phyloP scores from a whole-genome alignment of 2,888 invertebrate species.

The Phymatocera aterrima region DNA sequence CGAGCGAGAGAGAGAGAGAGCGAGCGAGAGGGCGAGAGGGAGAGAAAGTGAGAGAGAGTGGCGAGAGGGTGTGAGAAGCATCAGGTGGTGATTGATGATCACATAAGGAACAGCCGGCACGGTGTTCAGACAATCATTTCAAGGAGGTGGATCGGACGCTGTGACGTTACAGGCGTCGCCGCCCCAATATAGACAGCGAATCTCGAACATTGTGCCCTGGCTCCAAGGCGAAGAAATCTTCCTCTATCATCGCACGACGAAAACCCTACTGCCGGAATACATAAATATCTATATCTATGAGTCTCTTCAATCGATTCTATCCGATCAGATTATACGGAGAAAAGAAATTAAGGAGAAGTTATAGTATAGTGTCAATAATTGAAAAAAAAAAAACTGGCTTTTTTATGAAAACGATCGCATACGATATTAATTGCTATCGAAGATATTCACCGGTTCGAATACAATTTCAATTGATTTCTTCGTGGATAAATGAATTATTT shows the following conservation, averaged over 20 bases:
- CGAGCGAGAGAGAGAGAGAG: too few relatives aligned
- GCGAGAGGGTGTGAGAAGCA: neutral
- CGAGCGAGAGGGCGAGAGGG: too few relatives aligned
- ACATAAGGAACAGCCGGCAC: constrained; percentile 15
- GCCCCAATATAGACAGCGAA: constrained; percentile 23
- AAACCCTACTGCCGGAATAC: constrained; percentile 1
- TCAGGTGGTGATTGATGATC: neutral
- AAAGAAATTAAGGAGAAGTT: neutral
- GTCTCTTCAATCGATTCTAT: too few relatives aligned
- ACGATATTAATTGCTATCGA: too few relatives aligned
- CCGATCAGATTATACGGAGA: too few relatives aligned
- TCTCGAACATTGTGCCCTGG: constrained; percentile 17
- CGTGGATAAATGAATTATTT: neutral
- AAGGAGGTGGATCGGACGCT: constrained; percentile 35
- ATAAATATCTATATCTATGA: neutral
- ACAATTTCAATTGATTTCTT: neutral
- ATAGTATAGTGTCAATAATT: too few relatives aligned
- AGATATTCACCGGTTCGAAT: too few relatives aligned
- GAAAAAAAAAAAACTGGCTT: too few relatives aligned
- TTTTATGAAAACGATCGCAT: too few relatives aligned
- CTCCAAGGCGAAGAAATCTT: constrained; percentile 40
- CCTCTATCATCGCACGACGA: constrained; percentile 30
- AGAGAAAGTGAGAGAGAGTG: too few relatives aligned
- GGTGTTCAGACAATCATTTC: constrained; percentile 23
- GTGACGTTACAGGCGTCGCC: constrained; percentile 34